Conservation (phyloP, 2,888 invertebrate genomes). For the Platynereis dumerilii region DNA sequence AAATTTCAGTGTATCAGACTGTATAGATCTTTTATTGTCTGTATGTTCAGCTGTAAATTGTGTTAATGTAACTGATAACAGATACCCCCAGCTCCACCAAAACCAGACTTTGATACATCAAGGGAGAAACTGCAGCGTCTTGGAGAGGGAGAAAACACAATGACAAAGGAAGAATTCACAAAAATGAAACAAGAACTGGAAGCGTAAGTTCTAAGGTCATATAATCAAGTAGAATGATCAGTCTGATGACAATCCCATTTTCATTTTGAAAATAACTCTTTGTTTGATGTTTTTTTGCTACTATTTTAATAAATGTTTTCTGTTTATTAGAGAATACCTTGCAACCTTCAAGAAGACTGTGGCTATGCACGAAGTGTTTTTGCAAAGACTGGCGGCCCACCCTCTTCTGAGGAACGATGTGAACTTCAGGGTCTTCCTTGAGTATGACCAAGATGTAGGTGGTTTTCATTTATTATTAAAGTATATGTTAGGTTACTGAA, state of each 20-base stretch:
- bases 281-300: too few species aligned
- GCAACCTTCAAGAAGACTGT: constrained; percentile 99
- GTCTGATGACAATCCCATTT: too few species aligned
- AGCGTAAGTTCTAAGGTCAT: constrained; percentile 74
- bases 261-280: too few species aligned
- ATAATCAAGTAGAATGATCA: too few species aligned
- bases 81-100: constrained; percentile 70
- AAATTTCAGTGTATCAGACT: too few species aligned
- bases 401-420: constrained; percentile 91
- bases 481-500: too few species aligned
- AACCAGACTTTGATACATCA: constrained; percentile 98
- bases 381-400: constrained; percentile 92
- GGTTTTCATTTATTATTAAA: neutral
- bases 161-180: constrained; percentile 97
- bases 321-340: constrained; percentile 83
- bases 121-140: constrained; percentile 95
- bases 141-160: constrained; percentile 97
- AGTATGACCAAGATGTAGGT: constrained; percentile 90
- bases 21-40: too few species aligned
- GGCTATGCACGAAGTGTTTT: constrained; percentile 99
- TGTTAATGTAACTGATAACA: constrained; percentile 43
- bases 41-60: too few species aligned
- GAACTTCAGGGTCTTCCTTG: constrained; percentile 94
- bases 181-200: constrained; percentile 99
- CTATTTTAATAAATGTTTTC: too few species aligned